These are phyloP conservation scores for Agrotis ipsilon DNA, from an alignment of 2,888 invertebrate species.

Conservation along the genomic window DNA sequence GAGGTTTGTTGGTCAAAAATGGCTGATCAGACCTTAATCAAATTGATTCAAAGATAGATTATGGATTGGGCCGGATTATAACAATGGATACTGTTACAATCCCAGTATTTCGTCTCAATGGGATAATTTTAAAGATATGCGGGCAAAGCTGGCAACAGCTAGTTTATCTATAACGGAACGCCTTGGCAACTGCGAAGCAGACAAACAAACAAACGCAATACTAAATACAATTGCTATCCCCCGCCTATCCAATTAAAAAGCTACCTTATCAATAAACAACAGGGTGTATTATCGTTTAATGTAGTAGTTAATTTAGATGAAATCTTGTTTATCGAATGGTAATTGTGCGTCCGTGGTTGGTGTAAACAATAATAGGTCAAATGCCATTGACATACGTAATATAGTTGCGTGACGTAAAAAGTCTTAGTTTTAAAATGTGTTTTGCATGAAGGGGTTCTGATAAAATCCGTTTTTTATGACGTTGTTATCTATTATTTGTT, in stretches of 20 bases:
- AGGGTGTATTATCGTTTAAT: constrained; percentile 60
- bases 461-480: constrained; percentile 11
- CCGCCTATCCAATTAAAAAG: constrained; percentile 54
- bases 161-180: constrained; percentile 54
- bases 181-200: constrained; percentile 65
- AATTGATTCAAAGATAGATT: no score
- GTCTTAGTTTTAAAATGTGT: constrained; percentile 22
- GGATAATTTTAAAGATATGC: no score
- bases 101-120: no score
- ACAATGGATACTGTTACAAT: no score
- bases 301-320: constrained; percentile 61
- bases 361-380: constrained; percentile 77
- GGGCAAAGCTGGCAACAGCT: no score
- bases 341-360: constrained; percentile 65
- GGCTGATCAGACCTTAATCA: no score
- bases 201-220: constrained; percentile 70
- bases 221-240: constrained; percentile 61
- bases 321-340: constrained; percentile 72
- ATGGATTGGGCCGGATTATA: no score
- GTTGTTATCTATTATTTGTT: constrained; percentile 15
- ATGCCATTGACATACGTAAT: constrained; percentile 76
- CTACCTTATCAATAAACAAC: constrained; percentile 61
- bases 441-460: constrained; percentile 19
- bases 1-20: no score
- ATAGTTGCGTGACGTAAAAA: constrained; percentile 67